A percentile compares a stretch with the other conserved stretches of the same genome.
These are phyloP conservation scores for Micropterix aruncella DNA, from an alignment of 2,888 invertebrate species.

Conservation along the genomic window DNA sequence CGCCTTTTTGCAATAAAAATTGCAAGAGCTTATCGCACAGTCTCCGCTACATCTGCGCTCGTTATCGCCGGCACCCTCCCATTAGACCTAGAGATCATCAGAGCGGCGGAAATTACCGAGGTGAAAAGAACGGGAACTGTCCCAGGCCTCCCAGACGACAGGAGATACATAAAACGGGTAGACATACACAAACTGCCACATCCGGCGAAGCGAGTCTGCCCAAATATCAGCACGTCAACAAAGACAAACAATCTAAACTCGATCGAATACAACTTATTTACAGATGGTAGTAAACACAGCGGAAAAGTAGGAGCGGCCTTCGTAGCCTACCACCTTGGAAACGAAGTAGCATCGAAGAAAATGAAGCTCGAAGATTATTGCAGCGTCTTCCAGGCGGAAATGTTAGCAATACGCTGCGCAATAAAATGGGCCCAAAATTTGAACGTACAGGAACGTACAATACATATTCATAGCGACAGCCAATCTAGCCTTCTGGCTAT, in stretches of 20 bases:
- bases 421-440: neutral
- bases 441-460: neutral
- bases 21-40: neutral
- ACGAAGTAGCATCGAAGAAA: neutral
- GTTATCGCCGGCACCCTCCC: neutral
- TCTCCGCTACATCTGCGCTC: neutral
- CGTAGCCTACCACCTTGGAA: neutral
- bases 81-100: neutral
- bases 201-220: neutral
- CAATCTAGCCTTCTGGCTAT: neutral
- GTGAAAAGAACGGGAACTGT: neutral
- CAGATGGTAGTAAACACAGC: neutral
- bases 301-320: neutral
- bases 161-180: neutral
- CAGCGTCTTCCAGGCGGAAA: neutral
- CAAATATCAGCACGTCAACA: no score
- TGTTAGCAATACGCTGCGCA: neutral
- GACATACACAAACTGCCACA: neutral
- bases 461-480: neutral
- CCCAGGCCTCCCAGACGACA: neutral
- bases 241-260: neutral
- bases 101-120: neutral
- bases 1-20: neutral
- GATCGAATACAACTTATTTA: neutral
- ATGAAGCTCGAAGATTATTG: neutral